Conservation (phyloP, 2,797 vertebrate species). For the Eidolon dupreanum region DNA sequence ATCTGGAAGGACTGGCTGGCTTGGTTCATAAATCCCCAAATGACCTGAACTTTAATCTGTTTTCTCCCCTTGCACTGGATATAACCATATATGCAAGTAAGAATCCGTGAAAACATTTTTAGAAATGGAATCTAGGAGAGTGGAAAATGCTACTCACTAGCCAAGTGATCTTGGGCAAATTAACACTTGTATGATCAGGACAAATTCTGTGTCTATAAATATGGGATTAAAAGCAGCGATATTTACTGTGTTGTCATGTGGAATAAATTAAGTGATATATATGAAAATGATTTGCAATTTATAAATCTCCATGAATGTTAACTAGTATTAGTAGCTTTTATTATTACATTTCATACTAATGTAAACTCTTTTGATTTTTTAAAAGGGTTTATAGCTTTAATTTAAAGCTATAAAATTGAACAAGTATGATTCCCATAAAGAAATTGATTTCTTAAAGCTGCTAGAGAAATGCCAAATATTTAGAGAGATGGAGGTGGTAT, state of each 20-base stretch:
- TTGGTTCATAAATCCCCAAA: background rate
- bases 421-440: background rate
- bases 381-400: background rate
- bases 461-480: background rate
- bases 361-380: background rate
- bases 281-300: background rate
- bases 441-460: slow-evolving; percentile 38
- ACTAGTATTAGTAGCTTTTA: background rate
- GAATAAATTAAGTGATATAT: background rate
- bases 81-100: background rate
- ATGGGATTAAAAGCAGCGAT: background rate
- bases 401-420: slow-evolving; percentile 48
- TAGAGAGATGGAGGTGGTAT: background rate
- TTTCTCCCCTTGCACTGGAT: background rate
- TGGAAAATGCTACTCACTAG: background rate
- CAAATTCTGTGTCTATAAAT: background rate
- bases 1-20: background rate
- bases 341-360: background rate
- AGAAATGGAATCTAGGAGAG: background rate
- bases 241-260: background rate
- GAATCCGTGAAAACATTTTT: background rate
- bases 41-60: background rate
- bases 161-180: background rate
- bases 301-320: background rate
- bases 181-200: background rate